Evolutionary conservation across 2,797 vertebrate species (phyloP).

Genomic region (Oophaga sylvatica): DNA sequence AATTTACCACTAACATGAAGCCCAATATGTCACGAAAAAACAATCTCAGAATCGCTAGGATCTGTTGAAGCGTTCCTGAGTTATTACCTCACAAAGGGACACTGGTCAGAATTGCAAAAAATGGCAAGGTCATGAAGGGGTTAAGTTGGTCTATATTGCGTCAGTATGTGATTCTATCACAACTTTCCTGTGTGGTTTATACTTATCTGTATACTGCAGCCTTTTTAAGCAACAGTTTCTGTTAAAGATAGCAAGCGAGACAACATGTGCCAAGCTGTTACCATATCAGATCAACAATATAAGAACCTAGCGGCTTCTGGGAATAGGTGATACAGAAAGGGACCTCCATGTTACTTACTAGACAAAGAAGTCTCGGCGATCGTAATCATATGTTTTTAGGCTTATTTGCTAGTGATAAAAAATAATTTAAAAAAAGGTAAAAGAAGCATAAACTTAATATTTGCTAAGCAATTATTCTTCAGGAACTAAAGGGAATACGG

Average conservation of each 20-base stretch:
- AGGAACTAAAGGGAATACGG: too few relatives aligned
- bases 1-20: too few relatives aligned
- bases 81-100: too few relatives aligned
- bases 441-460: not conserved
- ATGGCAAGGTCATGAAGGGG: too few relatives aligned
- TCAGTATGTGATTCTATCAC: not conserved
- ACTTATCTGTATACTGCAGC: constrained; percentile 14
- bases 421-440: not conserved
- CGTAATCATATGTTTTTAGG: too few relatives aligned
- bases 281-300: not conserved
- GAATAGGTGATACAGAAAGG: not conserved
- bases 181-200: not conserved
- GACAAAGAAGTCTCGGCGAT: too few relatives aligned
- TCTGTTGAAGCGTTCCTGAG: too few relatives aligned
- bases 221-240: not conserved
- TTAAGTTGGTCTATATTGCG: not conserved
- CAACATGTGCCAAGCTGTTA: not conserved
- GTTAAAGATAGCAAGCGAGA: constrained; percentile 13
- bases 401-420: not conserved
- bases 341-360: not conserved
- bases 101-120: too few relatives aligned
- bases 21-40: too few relatives aligned
- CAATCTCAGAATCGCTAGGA: too few relatives aligned
- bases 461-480: not conserved
- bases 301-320: not conserved